Base-by-base conservation (phyloP, 1,140 invertebrate genomes). In the Conopomorpha cramerella region DNA sequence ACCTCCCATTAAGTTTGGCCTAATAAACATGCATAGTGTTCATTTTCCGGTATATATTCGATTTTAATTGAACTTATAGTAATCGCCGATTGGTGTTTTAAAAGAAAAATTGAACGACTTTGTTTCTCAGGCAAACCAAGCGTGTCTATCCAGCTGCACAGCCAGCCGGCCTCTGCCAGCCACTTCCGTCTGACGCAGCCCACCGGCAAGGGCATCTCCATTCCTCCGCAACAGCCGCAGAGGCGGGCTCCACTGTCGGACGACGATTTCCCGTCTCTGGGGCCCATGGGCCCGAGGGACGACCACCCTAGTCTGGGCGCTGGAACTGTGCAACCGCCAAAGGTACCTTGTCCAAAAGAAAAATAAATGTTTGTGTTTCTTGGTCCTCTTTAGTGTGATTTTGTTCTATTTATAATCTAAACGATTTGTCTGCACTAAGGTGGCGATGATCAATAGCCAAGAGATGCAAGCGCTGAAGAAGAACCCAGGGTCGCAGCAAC, bases 121-220 rank as follows among this genome's bases (percentile, higher is more conserved):
- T n/a, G n/a, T n/a, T n/a, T n/a, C n/a, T n/a, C 57, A 71, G 74
- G 64, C 26, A 77, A 74, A 47, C 79, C 84, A 1, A 86, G 87
- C 44, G 77, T 86, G 1, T 86, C 85, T 1, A 87, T 87, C 34
- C 85, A 85, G 39, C 77, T 87, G 3, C 87, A 86, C 56, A 84
- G 85, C 41, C 82, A 84, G 41, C 71, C 82, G 0, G 80, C 83
- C 14, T 82, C 83, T 32, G 82, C 78, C 2, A 81, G 81, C 26
- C 84, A 82, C 30, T 85, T 84, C 19, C 72, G 82, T 16, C 65
- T 84, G 25, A 78, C 68, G 7, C 74, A 80, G 25, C 74, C 77
- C 0, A 78, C 66, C 31, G 76, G 71, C 2, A 79, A 76, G 61
- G 48, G 64, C 52, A 58, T 62, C 39, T 56, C 55, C 3, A 49